Conservation (phyloP, 1,140 invertebrate species). For the Callitettix versicolor region DNA sequence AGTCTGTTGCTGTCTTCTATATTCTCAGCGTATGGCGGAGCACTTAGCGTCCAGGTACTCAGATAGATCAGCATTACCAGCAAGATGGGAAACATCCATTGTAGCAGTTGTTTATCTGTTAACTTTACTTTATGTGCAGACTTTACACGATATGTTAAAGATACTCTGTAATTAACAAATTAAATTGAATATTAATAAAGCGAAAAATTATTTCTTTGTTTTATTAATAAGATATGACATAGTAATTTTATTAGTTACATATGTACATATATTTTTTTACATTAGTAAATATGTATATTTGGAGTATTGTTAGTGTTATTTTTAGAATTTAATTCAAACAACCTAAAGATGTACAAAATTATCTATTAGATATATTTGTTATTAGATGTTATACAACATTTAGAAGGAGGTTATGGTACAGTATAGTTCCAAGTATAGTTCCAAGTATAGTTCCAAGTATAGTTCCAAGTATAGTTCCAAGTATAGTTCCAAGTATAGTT, state of each 20-base stretch:
- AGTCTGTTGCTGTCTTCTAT: slow-evolving; percentile 60
- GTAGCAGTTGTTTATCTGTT: slow-evolving; percentile 79
- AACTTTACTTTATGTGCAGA: slow-evolving; percentile 85
- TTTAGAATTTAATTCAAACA: not conserved
- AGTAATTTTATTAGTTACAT: not conserved
- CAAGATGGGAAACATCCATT: slow-evolving; percentile 83
- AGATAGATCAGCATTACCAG: slow-evolving; percentile 81
- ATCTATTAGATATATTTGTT: not conserved
- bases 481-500: no score
- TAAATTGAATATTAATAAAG: slow-evolving; percentile 21
- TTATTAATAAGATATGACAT: not conserved
- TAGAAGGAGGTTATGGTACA: no score
- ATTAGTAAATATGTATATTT: not conserved
- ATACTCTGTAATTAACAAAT: slow-evolving; percentile 51
- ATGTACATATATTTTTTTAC: not conserved
- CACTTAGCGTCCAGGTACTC: slow-evolving; percentile 77
- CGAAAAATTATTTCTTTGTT: not conserved
- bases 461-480: no score
- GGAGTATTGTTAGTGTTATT: not conserved
- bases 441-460: no score
- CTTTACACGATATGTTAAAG: slow-evolving; percentile 86
- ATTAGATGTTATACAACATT: no score
- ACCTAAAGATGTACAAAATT: no score
- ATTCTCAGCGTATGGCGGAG: slow-evolving; percentile 63
- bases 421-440: no score